Percentiles rank a stretch among this genome's conserved stretches.
These are phyloP conservation scores for Sebastes cheni DNA, from an alignment of 2,797 vertebrate genomes.

Conservation along the genomic window DNA sequence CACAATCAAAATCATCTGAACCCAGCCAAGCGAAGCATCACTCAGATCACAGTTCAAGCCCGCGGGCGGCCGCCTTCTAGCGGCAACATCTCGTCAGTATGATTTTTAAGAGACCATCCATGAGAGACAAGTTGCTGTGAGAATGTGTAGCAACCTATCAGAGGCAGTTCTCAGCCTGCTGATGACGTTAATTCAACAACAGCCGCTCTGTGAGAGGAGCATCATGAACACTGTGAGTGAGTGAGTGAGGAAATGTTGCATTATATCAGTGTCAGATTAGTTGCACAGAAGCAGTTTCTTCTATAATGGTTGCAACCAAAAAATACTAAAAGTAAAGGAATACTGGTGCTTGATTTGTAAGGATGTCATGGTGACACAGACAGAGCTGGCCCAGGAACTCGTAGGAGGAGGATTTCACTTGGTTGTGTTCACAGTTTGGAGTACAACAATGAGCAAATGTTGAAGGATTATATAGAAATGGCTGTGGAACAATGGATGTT, in stretches of 20 bases:
- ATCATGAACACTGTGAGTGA: neutral
- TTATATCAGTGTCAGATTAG: neutral
- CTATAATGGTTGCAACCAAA: neutral
- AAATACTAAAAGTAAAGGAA: neutral
- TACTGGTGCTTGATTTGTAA: conserved; percentile 10
- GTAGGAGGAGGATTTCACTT: neutral
- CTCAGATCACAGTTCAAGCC: conserved; percentile 82
- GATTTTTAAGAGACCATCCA: conserved; percentile 45
- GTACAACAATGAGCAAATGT: conserved; percentile 9
- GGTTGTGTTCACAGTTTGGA: conserved; percentile 16
- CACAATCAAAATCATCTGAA: conserved; percentile 79
- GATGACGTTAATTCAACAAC: conserved; percentile 10
- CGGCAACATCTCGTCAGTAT: conserved; percentile 79
- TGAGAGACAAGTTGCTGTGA: neutral
- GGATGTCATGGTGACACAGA: neutral
- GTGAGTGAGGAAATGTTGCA: neutral
- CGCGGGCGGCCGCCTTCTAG: conserved; percentile 60
- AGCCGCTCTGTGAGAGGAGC: neutral
- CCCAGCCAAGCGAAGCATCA: conserved; percentile 78
- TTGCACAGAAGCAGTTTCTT: neutral
- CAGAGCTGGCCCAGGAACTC: conserved; percentile 28
- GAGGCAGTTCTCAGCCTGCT: conserved; percentile 3
- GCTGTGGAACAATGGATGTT: conserved; percentile 21
- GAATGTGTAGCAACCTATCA: neutral
- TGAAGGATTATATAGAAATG: conserved; percentile 1